Base-by-base conservation (phyloP, 2,888 invertebrate species). In the Dione vanillae region DNA sequence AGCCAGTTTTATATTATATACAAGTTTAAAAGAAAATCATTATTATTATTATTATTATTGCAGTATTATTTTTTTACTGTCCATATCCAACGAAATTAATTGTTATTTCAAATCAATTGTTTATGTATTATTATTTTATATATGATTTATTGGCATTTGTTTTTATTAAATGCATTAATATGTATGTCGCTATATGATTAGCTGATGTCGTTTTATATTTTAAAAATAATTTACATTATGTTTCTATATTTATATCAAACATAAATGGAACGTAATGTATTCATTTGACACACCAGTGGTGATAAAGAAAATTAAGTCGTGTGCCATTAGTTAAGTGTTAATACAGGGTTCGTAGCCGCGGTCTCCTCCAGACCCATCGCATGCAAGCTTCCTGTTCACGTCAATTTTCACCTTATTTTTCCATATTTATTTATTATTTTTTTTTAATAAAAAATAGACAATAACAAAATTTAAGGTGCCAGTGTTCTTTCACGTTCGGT, bases 401-500 rank as follows among this genome's bases (percentile, higher is more conserved):
- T 70, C 68, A 75, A 78, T 47, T 7, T 27, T 19, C 12, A 49
- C 27, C 2, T 73, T 65, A 58, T 61, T 37, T 51, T 64, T 19
- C 66, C 64, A 56, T 65, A 52, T 69, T 56, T 69, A 62, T 66
- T 70, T n/a, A n/a, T n/a, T n/a, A n/a, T n/a, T n/a, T n/a, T n/a
- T n/a, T n/a, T n/a, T n/a, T 74, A 27, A 62, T 69, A 75, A 70
- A 74, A 75, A 70, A 74, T 67, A 80, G 82, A 87, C 83, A 84
- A 82, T 86, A 86, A 85, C 80, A 77, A 27, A 77, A 79, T 2
- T 83, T 80, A 82, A 83, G 85, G 86, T 90, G 90, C 86, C 89
- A 86, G 87, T 87, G 88, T 85, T 86, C 78, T 82, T 82, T 81
- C 79, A 79, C 80, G 79, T 76, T 78, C 69, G 78, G 78, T 78